phyloP scores from a whole-genome alignment of 2,113 vertebrate species.

The Mixornis gularis region DNA sequence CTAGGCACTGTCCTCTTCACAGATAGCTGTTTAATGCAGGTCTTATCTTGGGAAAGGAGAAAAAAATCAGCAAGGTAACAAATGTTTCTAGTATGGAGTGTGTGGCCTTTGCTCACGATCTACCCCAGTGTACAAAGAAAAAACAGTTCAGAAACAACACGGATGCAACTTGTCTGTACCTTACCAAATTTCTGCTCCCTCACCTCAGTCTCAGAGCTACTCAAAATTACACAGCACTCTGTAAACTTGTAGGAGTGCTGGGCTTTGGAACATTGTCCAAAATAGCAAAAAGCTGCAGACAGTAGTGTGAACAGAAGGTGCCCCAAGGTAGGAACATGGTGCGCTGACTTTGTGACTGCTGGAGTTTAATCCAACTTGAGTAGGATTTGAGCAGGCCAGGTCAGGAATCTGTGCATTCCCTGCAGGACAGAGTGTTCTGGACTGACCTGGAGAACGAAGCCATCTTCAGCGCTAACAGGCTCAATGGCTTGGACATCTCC shows the following conservation, averaged over 20 bases:
- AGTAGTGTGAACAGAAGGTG: background rate
- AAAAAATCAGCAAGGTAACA: background rate
- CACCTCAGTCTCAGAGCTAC: background rate
- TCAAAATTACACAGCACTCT: background rate
- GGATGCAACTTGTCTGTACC: background rate
- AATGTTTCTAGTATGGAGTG: background rate
- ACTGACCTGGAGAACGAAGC: constrained; percentile 93
- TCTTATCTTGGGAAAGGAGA: background rate
- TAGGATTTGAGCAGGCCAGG: background rate
- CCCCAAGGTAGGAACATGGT: background rate
- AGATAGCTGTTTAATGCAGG: background rate
- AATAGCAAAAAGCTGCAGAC: background rate
- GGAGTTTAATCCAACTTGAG: background rate
- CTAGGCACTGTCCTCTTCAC: background rate
- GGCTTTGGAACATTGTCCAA: background rate
- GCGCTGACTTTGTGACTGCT: background rate
- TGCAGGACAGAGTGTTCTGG: constrained; percentile 94
- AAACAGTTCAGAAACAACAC: background rate
- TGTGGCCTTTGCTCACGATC: background rate
- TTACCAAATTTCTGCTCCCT: background rate
- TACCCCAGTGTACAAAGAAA: background rate
- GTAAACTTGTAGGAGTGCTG: background rate
- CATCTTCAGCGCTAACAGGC: constrained; percentile 91
- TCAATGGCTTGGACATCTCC: constrained; percentile 84
- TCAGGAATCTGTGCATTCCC: background rate